Conservation (phyloP, 2,113 vertebrate species). For the Spheniscus mendiculus region DNA sequence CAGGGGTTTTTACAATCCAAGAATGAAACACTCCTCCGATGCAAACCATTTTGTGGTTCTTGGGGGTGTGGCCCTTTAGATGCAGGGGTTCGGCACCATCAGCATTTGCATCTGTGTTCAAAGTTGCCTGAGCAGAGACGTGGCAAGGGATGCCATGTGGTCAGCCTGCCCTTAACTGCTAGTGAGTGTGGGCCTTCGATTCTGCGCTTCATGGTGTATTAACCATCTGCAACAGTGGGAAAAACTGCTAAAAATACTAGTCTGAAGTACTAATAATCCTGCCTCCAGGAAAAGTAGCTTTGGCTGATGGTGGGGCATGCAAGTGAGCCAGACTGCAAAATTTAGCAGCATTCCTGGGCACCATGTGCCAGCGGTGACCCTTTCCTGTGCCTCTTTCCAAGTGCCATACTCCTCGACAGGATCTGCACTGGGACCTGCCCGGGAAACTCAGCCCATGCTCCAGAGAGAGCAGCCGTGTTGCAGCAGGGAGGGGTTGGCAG, state of each 20-base stretch:
- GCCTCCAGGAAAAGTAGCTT: background rate
- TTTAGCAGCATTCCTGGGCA: background rate
- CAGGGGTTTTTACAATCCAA: background rate
- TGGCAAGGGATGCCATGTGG: too few relatives aligned
- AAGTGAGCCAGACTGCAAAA: background rate
- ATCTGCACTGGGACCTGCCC: background rate
- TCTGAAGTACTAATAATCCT: background rate
- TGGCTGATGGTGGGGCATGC: background rate
- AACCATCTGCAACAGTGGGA: background rate
- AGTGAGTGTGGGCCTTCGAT: background rate
- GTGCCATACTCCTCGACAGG: fast-evolving
- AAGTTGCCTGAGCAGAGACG: background rate
- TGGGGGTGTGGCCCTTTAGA: background rate
- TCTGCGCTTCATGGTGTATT: background rate
- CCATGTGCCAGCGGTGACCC: background rate
- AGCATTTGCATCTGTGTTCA: background rate
- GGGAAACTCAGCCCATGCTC: background rate
- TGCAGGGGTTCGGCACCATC: background rate
- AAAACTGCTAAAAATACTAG: background rate
- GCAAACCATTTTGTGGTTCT: background rate
- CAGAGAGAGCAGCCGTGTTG: background rate
- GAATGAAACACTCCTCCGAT: background rate
- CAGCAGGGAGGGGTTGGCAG: background rate
- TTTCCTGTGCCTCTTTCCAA: background rate
- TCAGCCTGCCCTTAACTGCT: background rate